Evolutionary conservation across 2,113 vertebrate genomes (phyloP), one percentile per base, ranked within the genome.

Genomic region (Ceyx margarethae): DNA sequence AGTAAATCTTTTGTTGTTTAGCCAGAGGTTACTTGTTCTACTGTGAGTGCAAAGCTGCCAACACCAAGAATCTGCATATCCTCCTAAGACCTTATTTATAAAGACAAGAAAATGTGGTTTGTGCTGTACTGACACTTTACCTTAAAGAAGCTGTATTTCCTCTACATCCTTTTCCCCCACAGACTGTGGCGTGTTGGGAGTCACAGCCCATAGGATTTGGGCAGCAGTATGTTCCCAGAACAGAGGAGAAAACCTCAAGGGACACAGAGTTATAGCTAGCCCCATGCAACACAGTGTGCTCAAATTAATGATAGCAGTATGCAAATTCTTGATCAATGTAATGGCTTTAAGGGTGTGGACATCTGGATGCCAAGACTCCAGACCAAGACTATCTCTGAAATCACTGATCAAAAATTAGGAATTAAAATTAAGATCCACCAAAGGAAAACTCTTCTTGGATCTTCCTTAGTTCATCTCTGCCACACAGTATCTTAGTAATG

Each of bases 1-100:
- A 92, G 68, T 77, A 69, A 88, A 94, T 94, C 60, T 81, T 75
- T 46, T 40, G 17, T 85, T 94, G 62, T 64, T 94, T 88, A 68
- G 67, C 64, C 62, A 61, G 40, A 90, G 69, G 42, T 92, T 91
- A 53, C 40, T 64, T 87, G 75, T 88, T 78, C 37, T 86, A 17
- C 43, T 51, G 40, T 42, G 37, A 87, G n/a, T 62, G 51, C 68
- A 86, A 78, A 72, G 17, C 50, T 91, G 43, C 81, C 48, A 65
- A 13, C 15, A 65, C 7, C 25, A 9, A 51, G 51, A 29, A 64
- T 64, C 51, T 72, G 48, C 58, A 26, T 72, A 60, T 53, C n/a
- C 69, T 74, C 60, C 56, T 40, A 56, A 69, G 28, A 71, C 8
- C 12, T 79, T 68, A 13, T 57, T 75, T 61, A 46, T 57, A 57